Conservation (phyloP, 2,797 vertebrate genomes). For the Anniella stebbinsi region DNA sequence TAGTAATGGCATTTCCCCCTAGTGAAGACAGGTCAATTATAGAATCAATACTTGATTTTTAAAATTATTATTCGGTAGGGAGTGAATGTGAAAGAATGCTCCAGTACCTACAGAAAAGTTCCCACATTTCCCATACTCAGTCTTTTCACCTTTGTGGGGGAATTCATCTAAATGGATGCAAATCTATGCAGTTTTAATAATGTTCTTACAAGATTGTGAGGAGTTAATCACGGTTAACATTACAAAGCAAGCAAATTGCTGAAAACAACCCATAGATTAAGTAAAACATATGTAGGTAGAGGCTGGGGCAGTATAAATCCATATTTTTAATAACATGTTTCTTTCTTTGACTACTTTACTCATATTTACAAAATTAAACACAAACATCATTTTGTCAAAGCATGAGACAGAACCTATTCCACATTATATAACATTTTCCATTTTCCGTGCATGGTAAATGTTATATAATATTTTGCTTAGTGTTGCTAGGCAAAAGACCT, state of each 20-base stretch:
- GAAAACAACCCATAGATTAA: not conserved
- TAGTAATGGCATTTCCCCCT: not conserved
- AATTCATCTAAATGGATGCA: constrained; percentile 9
- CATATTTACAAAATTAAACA: not conserved
- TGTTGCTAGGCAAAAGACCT: not conserved
- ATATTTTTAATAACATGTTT: constrained; percentile 9
- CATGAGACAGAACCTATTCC: not conserved
- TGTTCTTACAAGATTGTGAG: constrained; percentile 6
- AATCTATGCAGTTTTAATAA: constrained; percentile 30
- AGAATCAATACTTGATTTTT: not conserved
- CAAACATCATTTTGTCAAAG: constrained; percentile 14
- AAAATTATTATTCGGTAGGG: not conserved
- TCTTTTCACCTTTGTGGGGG: constrained; percentile 1
- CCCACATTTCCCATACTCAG: constrained; percentile 3
- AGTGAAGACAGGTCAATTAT: not conserved
- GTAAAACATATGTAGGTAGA: constrained; percentile 6
- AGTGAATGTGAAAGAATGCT: constrained; percentile 1
- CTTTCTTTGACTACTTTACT: constrained; percentile 25
- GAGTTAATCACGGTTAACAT: not conserved
- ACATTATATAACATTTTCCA: not conserved
- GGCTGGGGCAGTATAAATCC: not conserved
- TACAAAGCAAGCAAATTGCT: constrained; percentile 14
- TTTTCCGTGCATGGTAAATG: too few species aligned
- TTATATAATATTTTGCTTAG: too few species aligned
- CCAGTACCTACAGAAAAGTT: not conserved